Evolutionary conservation across 2,113 vertebrate genomes (phyloP), one percentile per base, ranked within the genome.

Genomic region (Propithecus coquereli): DNA sequence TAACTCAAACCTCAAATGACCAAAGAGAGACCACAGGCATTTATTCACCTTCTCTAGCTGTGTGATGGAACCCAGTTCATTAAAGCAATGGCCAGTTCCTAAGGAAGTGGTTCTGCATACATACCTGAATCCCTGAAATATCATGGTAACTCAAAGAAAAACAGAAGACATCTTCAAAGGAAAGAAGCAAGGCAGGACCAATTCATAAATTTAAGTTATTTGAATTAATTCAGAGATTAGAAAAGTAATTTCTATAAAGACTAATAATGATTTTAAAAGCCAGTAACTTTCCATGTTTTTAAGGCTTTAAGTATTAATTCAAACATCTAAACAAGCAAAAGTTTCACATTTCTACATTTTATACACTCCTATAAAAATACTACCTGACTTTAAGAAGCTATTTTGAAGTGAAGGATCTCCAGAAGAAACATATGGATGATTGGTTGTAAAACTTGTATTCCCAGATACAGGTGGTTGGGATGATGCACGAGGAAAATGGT

Each of bases 361-460:
- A 77, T 88, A 47, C 59, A 84, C 27, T 82, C 70, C 66, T 91
- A 27, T 52, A 91, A 93, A 30, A 94, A 92, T 18, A 93, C 45
- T 98, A 98, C 99, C 99, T 97, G 98, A 98, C 77, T 98, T 98
- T 87, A 98, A 94, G 13, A 98, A 98, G 98, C 97, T 98, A 97
- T 98, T 99, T 20, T 98, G 99, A 90, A 99, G 97, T 0, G 96
- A 77, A 54, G 98, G 97, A 17, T 97, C 98, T 88, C 98, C 99
- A 0, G 98, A 98, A 87, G 98, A 98, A 96, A 97, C 80, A 97
- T 98, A 98, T 23, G 98, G 98, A 5, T 98, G 98, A 96, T 87
- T 97, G 96, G 97, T 94, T 71, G 98, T 92, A 96, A 98, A 95
- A 94, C 97, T 98, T 97, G 98, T 97, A 96, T 97, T 99, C 94